Percentiles rank a stretch among this genome's conserved stretches.
phyloP scores from a whole-genome alignment of 2,113 vertebrate species.

The Thymallus thymallus region DNA sequence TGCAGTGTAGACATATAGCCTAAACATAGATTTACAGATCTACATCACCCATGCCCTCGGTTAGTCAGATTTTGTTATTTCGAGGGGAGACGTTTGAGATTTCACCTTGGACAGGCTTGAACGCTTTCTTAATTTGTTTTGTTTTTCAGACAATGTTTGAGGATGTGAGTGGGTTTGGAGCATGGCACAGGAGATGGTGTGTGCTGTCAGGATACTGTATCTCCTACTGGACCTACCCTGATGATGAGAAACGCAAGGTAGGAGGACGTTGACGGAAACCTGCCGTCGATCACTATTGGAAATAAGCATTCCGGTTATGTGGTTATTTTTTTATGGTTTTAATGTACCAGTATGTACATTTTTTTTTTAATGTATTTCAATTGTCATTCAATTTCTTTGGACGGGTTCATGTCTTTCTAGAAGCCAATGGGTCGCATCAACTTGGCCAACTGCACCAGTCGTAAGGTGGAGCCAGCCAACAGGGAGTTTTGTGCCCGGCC shows the following conservation, averaged over 20 bases:
- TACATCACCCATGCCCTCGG: neutral
- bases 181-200: constrained; percentile 97
- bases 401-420: constrained; percentile 54
- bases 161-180: constrained; percentile 95
- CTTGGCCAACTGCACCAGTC: constrained; percentile 89
- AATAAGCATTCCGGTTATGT: too few relatives aligned
- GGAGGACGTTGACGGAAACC: neutral
- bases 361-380: neutral
- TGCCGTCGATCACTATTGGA: too few relatives aligned
- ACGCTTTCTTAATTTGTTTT: too few relatives aligned
- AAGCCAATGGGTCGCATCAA: constrained; percentile 89
- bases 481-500: constrained; percentile 94
- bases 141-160: constrained; percentile 92
- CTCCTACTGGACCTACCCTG: constrained; percentile 97
- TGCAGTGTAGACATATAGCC: too few relatives aligned
- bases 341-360: too few relatives aligned
- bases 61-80: too few relatives aligned
- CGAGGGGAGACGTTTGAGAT: too few relatives aligned
- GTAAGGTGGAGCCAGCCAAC: constrained; percentile 86
- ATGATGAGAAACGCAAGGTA: constrained; percentile 95
- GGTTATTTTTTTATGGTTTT: too few relatives aligned
- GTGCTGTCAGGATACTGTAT: constrained; percentile 90
- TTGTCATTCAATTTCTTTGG: neutral
- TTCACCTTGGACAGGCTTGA: too few relatives aligned
- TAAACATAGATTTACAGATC: too few relatives aligned